phyloP scores from a whole-genome alignment of 2,113 vertebrate species.

The Notothenia rossii region DNA sequence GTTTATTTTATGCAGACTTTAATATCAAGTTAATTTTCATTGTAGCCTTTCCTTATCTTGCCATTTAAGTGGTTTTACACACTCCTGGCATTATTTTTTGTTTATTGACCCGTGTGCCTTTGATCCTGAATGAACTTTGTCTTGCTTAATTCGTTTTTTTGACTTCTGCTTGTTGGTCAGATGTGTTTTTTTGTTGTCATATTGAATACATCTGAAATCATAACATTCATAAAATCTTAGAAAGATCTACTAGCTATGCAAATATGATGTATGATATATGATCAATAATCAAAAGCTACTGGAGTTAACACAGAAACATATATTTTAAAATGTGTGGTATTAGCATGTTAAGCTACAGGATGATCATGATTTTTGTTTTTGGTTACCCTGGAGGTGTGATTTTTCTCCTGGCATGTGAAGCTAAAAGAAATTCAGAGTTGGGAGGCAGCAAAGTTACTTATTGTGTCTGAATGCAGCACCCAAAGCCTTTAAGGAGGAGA shows the following conservation, averaged over 20 bases:
- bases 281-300: neutral
- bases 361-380: neutral
- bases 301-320: neutral
- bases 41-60: neutral
- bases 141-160: neutral
- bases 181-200: neutral
- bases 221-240: neutral
- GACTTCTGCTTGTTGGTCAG: neutral
- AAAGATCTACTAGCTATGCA: neutral
- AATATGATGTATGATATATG: conserved; percentile 1
- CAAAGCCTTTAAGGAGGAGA: conserved; percentile 11
- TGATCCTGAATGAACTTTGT: neutral
- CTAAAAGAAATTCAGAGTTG: neutral
- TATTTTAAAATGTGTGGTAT: neutral
- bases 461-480: conserved; percentile 6
- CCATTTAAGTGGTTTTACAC: neutral
- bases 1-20: neutral
- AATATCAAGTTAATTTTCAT: neutral
- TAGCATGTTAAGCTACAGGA: neutral
- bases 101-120: neutral
- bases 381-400: neutral
- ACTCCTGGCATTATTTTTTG: neutral
- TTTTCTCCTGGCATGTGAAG: neutral
- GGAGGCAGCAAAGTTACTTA: neutral
- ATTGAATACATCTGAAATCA: neutral